A percentile compares a stretch with the other conserved stretches of the same genome.
phyloP scores from a whole-genome alignment of 2,888 invertebrate genomes.

The Sarcophaga subvicina region DNA sequence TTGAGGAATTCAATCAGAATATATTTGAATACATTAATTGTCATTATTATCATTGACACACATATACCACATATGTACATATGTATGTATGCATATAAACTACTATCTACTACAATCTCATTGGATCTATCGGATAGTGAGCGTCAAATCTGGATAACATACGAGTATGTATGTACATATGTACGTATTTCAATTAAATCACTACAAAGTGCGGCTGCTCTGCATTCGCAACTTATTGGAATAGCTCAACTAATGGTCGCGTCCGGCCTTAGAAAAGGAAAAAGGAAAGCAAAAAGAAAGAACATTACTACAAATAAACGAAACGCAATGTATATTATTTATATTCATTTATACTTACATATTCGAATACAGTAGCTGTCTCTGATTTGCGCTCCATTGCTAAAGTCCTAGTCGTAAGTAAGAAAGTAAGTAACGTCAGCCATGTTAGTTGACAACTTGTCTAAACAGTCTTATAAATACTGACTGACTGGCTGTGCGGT shows the following conservation, averaged over 20 bases:
- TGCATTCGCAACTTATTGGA: neutral
- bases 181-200: too few species aligned
- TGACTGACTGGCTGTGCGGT: constrained; percentile 53
- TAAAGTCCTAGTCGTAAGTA: neutral
- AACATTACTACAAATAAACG: neutral
- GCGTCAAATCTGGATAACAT: too few species aligned
- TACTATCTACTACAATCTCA: too few species aligned
- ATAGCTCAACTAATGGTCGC: neutral
- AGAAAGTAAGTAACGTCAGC: constrained; percentile 54
- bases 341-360: neutral
- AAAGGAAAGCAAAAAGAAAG: too few species aligned
- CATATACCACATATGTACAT: neutral
- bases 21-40: constrained; percentile 77
- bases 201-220: neutral
- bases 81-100: neutral
- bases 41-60: constrained; percentile 45
- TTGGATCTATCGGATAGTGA: too few species aligned
- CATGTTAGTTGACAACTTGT: constrained; percentile 61
- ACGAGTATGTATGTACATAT: too few species aligned
- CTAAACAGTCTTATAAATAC: constrained; percentile 60
- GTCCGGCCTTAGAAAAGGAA: neutral
- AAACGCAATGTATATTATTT: neutral
- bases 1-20: constrained; percentile 79
- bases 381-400: neutral
- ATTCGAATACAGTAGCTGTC: neutral